Evolutionary conservation across 1,140 invertebrate species (phyloP).

Genomic region (Danaus plexippus): DNA sequence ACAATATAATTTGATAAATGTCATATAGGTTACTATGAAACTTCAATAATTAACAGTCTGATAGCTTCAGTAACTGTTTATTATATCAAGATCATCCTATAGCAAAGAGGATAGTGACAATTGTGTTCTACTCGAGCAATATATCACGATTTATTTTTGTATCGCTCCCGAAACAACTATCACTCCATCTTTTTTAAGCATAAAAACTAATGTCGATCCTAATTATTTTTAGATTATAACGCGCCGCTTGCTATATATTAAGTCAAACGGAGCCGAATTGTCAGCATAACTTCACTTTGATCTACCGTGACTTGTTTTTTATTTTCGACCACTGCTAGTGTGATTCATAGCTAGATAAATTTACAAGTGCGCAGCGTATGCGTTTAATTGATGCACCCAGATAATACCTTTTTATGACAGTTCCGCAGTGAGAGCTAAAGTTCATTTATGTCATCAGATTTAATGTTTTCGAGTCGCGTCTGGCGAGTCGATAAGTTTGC

Average conservation of each 20-base stretch:
- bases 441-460: slow-evolving; percentile 8
- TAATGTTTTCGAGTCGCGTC: slow-evolving; percentile 5
- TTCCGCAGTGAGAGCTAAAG: slow-evolving; percentile 24
- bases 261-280: slow-evolving; percentile 60
- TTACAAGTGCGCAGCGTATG: slow-evolving; percentile 46
- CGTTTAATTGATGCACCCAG: slow-evolving; percentile 52
- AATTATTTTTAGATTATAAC: slow-evolving; percentile 71
- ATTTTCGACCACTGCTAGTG: slow-evolving; percentile 56
- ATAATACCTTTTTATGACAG: slow-evolving; percentile 55
- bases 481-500: slow-evolving; percentile 34
- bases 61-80: slow-evolving; percentile 5
- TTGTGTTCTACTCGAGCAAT: slow-evolving; percentile 44
- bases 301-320: slow-evolving; percentile 68
- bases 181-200: slow-evolving; percentile 61
- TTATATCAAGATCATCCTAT: slow-evolving; percentile 36
- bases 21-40: too few species aligned
- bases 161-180: slow-evolving; percentile 32
- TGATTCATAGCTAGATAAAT: slow-evolving; percentile 66
- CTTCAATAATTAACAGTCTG: background rate
- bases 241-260: slow-evolving; percentile 66
- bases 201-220: slow-evolving; percentile 69
- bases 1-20: slow-evolving; percentile 31
- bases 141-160: slow-evolving; percentile 63
- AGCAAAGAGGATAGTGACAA: slow-evolving; percentile 35
- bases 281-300: slow-evolving; percentile 69